A percentile compares a stretch with the other conserved stretches of the same genome.
Evolutionary conservation across 1,140 invertebrate genomes (phyloP).

Genomic region (Drosophila simulans): DNA sequence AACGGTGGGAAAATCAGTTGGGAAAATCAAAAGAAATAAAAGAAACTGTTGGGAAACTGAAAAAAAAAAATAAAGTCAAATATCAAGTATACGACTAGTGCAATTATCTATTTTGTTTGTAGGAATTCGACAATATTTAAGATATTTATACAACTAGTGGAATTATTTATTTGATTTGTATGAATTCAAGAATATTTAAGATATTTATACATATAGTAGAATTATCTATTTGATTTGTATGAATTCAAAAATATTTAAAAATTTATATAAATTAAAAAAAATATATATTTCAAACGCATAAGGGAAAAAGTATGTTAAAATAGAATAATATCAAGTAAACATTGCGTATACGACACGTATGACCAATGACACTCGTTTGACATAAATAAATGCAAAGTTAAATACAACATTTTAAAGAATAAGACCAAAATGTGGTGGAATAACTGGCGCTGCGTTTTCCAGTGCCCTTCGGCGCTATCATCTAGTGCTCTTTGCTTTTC

Average conservation of each 20-base stretch:
- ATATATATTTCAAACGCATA: neutral
- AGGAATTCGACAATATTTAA: too few relatives aligned
- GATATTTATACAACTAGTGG: too few relatives aligned
- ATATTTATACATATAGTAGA: too few relatives aligned
- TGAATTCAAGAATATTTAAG: too few relatives aligned
- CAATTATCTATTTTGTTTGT: too few relatives aligned
- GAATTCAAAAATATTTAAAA: too few relatives aligned
- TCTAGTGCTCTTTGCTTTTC: neutral
- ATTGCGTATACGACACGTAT: neutral
- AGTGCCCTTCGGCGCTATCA: constrained; percentile 4
- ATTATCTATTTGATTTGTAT: too few relatives aligned
- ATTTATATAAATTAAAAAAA: neutral
- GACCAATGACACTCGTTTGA: neutral
- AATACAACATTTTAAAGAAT: neutral
- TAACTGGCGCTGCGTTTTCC: neutral
- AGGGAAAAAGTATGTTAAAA: too few relatives aligned
- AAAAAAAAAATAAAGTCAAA: neutral
- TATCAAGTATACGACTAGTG: constrained; percentile 2
- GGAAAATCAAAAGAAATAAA: neutral
- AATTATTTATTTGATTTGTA: too few relatives aligned
- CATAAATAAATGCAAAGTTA: too few relatives aligned
- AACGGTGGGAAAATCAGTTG: constrained; percentile 2
- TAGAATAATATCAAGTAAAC: neutral
- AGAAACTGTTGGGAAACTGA: neutral
- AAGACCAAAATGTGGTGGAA: neutral